These are phyloP conservation scores for Araneus ventricosus DNA, from an alignment of 1,140 invertebrate species.

Conservation along the genomic window DNA sequence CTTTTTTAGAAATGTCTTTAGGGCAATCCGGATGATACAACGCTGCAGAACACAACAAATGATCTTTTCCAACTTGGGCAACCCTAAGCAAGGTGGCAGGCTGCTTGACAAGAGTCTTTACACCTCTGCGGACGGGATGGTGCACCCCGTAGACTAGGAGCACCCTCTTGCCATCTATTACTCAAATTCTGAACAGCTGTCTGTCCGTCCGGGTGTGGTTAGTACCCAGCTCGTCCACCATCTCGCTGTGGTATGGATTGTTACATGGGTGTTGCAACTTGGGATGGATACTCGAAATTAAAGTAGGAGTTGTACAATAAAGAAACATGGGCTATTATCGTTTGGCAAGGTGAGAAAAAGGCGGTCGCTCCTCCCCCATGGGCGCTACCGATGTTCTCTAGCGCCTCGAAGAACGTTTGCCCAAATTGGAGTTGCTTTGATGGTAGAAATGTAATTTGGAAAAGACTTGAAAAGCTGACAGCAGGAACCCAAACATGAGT, in stretches of 20 bases:
- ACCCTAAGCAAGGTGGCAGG: slow-evolving; percentile 14
- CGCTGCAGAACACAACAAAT: too few relatives aligned
- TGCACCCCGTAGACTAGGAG: slow-evolving; percentile 20
- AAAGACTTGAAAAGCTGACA: neutral
- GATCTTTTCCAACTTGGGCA: neutral
- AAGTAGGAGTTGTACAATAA: slow-evolving; percentile 33
- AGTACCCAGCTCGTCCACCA: slow-evolving; percentile 10
- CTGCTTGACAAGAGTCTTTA: slow-evolving; percentile 40
- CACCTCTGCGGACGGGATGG: neutral
- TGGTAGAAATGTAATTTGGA: neutral
- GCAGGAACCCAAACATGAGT: neutral
- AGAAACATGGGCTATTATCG: slow-evolving; percentile 44
- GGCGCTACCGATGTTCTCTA: slow-evolving; percentile 37
- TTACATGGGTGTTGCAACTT: slow-evolving; percentile 44
- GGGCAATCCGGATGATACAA: too few relatives aligned
- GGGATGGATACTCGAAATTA: slow-evolving; percentile 47
- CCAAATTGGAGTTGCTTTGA: neutral
- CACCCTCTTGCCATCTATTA: slow-evolving; percentile 61
- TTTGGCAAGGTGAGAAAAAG: slow-evolving; percentile 13
- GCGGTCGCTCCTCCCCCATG: slow-evolving; percentile 32
- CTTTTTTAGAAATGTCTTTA: too few relatives aligned
- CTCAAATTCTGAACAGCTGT: slow-evolving; percentile 61
- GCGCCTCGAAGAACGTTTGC: neutral
- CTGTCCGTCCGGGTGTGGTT: slow-evolving; percentile 58
- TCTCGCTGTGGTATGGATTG: neutral